Evolutionary conservation across 2,797 vertebrate species (phyloP).

Genomic region (Paedocypris micromegethes): DNA sequence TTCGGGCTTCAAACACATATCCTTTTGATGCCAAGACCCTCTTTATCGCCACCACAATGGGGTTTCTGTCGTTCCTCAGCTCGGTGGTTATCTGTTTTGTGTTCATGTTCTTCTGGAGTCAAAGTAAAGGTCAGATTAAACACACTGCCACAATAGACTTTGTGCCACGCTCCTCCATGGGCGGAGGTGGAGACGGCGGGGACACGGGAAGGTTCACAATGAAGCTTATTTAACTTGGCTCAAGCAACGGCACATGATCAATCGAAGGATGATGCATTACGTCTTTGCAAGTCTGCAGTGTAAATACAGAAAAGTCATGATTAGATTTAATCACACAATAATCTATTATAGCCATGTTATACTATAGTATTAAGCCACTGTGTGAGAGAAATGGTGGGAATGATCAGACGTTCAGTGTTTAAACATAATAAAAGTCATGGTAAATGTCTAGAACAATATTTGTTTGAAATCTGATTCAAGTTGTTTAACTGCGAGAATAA

Average conservation of each 20-base stretch:
- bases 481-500: too few species aligned
- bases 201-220: slow-evolving; percentile 73
- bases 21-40: slow-evolving; percentile 78
- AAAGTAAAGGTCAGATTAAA: slow-evolving; percentile 83
- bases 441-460: too few species aligned
- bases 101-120: slow-evolving; percentile 89
- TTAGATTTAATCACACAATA: too few species aligned
- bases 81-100: slow-evolving; percentile 84
- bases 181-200: slow-evolving; percentile 64
- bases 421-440: too few species aligned
- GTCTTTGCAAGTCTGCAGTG: too few species aligned
- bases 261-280: too few species aligned
- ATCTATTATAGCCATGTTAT: too few species aligned
- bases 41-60: slow-evolving; percentile 81
- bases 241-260: not conserved
- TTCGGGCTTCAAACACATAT: slow-evolving; percentile 62
- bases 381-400: too few species aligned
- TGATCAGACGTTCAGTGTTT: too few species aligned
- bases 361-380: too few species aligned
- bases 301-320: too few species aligned
- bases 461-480: too few species aligned
- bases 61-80: slow-evolving; percentile 84
- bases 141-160: slow-evolving; percentile 80
- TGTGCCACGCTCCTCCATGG: slow-evolving; percentile 72
- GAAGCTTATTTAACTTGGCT: slow-evolving; percentile 70